Base-by-base conservation (phyloP, 2,113 vertebrate genomes). In the Pogonocichla stellata region DNA sequence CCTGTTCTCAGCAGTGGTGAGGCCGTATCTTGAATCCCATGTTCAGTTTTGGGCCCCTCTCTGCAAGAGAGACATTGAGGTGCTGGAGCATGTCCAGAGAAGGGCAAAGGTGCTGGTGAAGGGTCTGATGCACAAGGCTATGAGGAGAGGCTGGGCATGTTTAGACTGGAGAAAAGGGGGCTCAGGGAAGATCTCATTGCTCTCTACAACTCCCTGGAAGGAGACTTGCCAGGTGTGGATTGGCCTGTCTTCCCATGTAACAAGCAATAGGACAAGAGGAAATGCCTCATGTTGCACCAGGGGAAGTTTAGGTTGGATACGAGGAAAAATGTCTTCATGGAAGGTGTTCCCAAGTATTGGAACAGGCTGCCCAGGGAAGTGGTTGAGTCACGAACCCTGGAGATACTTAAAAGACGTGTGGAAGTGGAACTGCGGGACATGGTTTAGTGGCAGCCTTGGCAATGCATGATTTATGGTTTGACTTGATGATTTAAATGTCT, bases 101-200 rank as follows among this genome's bases (percentile, higher is more conserved):
- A 53, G 14, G 54, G 4, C 2, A 10, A 2, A 0, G 8, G 48
- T 48, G 8, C 4, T 23, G 24, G 16, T 2, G 25, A 47, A 42
- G 6, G 4, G 5, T 33, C 47, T 69, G 38, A 25, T 69, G 20
- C 47, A 34, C 24, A 53, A 34, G 38, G 2, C 4, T 45, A 19
- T 18, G 13, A 53, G 2, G 9, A 66, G 38, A 2, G 4, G 54
- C 38, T 54, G 24, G 5, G 14, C 0, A 1, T 29, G 9, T 60
- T 60, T 69, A 60, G 6, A n/a, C 38, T 47, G n/a, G 47, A 82
- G 61, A 22, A 67, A 40, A 67, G 25, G 17, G 12, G 11, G 1
- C 11, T 81, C 28, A 10, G 19, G 8, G 5, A 13, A 11, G 19
- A 29, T 5, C 16, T 40, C 11, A n/a, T 12, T 54, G 40, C 9